Base-by-base conservation (phyloP, 1,140 invertebrate species). In the Temnothorax longispinosus region DNA sequence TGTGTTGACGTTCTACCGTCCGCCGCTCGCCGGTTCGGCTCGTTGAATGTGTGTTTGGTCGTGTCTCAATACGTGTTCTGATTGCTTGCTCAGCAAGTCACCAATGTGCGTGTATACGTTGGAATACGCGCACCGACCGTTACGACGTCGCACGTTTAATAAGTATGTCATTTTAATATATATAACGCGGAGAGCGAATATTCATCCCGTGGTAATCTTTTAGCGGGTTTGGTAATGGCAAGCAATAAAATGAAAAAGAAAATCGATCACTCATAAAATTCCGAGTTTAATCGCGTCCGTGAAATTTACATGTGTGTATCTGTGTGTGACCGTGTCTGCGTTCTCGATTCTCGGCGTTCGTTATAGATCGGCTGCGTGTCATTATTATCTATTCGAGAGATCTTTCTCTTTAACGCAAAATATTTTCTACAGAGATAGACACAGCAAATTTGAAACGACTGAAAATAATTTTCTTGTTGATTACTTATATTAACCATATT, bases 21-120 rank as follows among this genome's bases (percentile, higher is more conserved):
- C 41, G 65, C n/a, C 35, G 27, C 47, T 18, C 67, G 41, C 21
- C 10, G 18, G 21, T 69, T 60, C 62, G 47, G 54, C 54, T 84
- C 69, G 41, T 84, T 50, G 69, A 60, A 32, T 44, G 52, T 44
- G 52, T 47, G 67, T 82, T 71, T 60, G 41, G 35, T 21, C 54
- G 41, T 60, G 71, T 82, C 38, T 60, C 69, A 32, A 84, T 84
- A 54, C 69, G n/a, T 62, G 41, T 82, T 60, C 80, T 60, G 69
- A 84, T 84, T 84, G 80, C 67, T 82, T 82, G 80, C 80, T 84
- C 69, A 47, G 44, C 52, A 44, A 54, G 3, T 44, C n/a, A 11
- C 11, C 13, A 15, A 72, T 84, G 27, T n/a, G 32, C 54, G 47
- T 72, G 80, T 3, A 38, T 3, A 38, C 5, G 41, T 50, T 21